phyloP scores from a whole-genome alignment of 2,888 invertebrate genomes.

The Heliconius ethilla region DNA sequence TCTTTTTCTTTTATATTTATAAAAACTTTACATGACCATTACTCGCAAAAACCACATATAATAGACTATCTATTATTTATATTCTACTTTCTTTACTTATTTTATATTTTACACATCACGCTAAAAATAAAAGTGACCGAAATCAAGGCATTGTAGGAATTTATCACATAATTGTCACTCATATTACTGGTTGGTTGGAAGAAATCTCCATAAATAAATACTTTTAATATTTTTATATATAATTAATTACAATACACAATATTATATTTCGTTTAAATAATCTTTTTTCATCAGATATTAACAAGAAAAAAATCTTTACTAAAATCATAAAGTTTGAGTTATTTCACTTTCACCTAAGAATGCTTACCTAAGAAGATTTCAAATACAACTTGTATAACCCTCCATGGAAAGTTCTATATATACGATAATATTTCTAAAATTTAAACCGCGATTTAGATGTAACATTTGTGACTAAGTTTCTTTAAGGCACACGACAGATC shows the following conservation, averaged over 20 bases:
- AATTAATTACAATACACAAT: too few species aligned
- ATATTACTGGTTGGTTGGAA: background rate
- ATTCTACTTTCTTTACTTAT: background rate
- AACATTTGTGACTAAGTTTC: conserved; percentile 37
- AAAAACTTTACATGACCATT: conserved; percentile 14
- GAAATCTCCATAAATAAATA: background rate
- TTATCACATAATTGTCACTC: background rate
- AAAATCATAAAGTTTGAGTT: background rate
- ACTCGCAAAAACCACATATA: conserved; percentile 5
- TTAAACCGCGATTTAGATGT: conserved; percentile 11
- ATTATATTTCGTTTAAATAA: too few species aligned
- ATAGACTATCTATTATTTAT: conserved; percentile 10
- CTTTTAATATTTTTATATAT: background rate
- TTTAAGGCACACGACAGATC: conserved; percentile 38
- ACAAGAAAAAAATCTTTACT: background rate
- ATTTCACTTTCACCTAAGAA: background rate
- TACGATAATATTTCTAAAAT: conserved; percentile 14
- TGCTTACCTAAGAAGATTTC: background rate
- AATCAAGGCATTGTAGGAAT: background rate
- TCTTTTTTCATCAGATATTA: too few species aligned
- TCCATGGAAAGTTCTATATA: conserved; percentile 16
- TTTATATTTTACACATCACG: background rate
- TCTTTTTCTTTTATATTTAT: conserved; percentile 3
- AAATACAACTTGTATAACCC: conserved; percentile 2
- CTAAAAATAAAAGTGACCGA: background rate